phyloP scores from a whole-genome alignment of 2,113 vertebrate species.

The Hydrolagus affinis region DNA sequence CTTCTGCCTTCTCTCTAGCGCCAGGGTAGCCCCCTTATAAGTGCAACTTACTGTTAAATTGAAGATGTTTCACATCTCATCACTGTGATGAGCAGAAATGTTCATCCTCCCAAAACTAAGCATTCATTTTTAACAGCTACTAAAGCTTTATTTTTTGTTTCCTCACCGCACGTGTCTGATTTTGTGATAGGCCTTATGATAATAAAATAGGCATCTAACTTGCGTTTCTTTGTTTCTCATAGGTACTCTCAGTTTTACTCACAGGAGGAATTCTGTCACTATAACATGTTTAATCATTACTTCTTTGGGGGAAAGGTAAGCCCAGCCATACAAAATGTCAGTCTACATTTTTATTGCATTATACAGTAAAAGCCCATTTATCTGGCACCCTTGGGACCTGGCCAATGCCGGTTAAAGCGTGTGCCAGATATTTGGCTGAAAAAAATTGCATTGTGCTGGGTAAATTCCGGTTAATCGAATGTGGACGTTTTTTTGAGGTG shows the following conservation, averaged over 20 bases:
- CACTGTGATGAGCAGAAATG: neutral
- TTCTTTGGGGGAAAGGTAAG: slow-evolving; percentile 87
- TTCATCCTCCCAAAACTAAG: neutral
- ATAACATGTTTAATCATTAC: slow-evolving; percentile 98
- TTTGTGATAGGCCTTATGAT: neutral
- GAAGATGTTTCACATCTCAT: neutral
- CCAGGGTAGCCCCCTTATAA: no score
- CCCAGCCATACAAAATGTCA: neutral
- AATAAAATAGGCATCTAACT: neutral
- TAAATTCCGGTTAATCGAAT: no score
- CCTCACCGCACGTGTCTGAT: neutral
- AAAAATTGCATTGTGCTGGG: no score
- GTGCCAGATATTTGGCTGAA: no score
- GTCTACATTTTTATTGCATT: no score
- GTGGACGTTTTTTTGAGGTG: no score
- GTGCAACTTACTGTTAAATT: neutral
- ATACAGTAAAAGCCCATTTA: no score
- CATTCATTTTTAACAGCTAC: neutral
- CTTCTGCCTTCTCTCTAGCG: no score
- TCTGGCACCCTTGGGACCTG: no score
- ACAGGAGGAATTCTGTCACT: slow-evolving; percentile 83
- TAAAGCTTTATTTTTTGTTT: neutral
- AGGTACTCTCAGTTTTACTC: slow-evolving; percentile 89
- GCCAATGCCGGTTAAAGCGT: no score
- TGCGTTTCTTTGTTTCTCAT: slow-evolving; percentile 38